phyloP scores from a whole-genome alignment of 2,113 vertebrate species.

The Salvator merianae region DNA sequence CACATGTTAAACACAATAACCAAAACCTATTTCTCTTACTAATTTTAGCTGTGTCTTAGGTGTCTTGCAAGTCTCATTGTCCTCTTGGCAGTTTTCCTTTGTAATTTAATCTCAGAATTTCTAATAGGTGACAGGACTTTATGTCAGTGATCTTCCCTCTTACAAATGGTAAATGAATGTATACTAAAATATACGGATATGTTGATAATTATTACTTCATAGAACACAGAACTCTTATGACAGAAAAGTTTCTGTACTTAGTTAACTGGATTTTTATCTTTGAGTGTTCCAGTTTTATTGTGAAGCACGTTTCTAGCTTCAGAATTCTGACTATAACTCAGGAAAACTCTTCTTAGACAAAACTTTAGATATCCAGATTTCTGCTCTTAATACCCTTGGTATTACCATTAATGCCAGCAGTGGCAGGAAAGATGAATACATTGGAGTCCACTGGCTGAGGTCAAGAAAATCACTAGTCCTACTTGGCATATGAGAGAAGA shows the following conservation, averaged over 20 bases:
- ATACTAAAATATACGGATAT: background rate
- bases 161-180: background rate
- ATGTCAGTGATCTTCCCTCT: background rate
- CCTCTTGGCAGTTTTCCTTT: too few relatives aligned
- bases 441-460: background rate
- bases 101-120: background rate
- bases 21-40: background rate
- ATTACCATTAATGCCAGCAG: background rate
- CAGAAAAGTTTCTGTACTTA: background rate
- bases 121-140: background rate
- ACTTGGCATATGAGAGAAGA: background rate
- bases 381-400: background rate
- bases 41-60: background rate
- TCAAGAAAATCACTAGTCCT: background rate
- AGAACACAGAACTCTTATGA: background rate
- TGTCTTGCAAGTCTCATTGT: background rate
- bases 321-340: background rate
- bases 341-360: background rate
- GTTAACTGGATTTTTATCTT: background rate
- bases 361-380: background rate
- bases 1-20: background rate
- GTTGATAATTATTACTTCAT: background rate
- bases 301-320: too few relatives aligned
- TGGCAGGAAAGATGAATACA: background rate
- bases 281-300: background rate